Base-by-base conservation (phyloP, 2,888 invertebrate species). In the Beris morrisii region DNA sequence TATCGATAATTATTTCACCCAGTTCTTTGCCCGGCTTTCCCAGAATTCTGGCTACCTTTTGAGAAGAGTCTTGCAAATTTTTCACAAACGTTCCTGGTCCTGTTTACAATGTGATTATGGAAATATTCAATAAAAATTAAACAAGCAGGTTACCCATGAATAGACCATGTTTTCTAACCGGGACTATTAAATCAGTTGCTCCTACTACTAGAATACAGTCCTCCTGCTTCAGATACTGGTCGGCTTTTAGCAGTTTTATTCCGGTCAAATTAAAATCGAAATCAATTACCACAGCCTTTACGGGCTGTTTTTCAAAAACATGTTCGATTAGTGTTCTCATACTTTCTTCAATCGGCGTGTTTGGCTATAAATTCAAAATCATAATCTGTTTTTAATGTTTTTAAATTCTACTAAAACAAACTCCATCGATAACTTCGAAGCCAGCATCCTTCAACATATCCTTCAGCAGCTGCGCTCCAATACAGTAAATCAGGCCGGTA, bases 231-330 rank as follows among this genome's bases (percentile, higher is more conserved):
- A 85, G 75, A 71, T 81, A 82, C 1, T 76, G 71, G 43, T 80
- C 74, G 2, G 82, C 82, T 55, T 79, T 78, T 72, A 81, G 79
- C 28, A 85, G 64, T 71, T 82, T 83, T 5, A 77, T 70, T 65
- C 80, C 82, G 28, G 78, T 81, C 56, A 82, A 71, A 71, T 82
- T 81, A 0, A 82, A 72, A 67, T 83, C 82, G 43, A 82, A 77
- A 72, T 84, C 84, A 3, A 83, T 72, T 5, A 85, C 72, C 1
- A 85, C 82, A 0, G 84, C 84, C 65, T 82, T 79, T 0, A 83
- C 77, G 1, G 76, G 71, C 13, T 76, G 73, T 1, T 71, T 71
- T 13, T 67, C 72, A 28, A 74, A 78, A 9, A 79, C 73, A 61
- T 76, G 76, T 3, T 69, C 71, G 3, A 70, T 73, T 43, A 79